Conservation (phyloP, 2,888 invertebrate species). For the Anagyrus pseudococci region DNA sequence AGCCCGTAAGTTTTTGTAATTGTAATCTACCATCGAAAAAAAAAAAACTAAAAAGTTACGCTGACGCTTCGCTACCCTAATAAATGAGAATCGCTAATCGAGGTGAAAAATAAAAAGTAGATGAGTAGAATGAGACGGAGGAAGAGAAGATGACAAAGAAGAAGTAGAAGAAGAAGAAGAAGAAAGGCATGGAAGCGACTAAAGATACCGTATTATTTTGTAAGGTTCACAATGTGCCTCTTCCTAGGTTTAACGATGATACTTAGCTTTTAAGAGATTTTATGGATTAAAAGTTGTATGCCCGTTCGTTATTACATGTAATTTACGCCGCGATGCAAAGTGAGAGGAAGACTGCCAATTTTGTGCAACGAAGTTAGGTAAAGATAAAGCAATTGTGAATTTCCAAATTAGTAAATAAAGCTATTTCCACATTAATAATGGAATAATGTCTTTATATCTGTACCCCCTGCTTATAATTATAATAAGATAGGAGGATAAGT, state of each 20-base stretch:
- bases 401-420: conserved; percentile 38
- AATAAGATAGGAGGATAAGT: too few relatives aligned
- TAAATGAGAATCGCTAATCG: too few relatives aligned
- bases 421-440: conserved; percentile 30
- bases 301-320: conserved; percentile 36
- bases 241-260: conserved; percentile 43
- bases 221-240: conserved; percentile 51
- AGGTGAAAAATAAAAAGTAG: too few relatives aligned
- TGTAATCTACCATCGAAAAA: too few relatives aligned
- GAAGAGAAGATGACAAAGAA: too few relatives aligned
- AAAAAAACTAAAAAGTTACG: too few relatives aligned
- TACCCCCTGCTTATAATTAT: too few relatives aligned
- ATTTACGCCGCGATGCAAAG: conserved; percentile 38
- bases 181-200: conserved; percentile 5
- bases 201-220: conserved; percentile 34
- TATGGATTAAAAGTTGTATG: conserved; percentile 28
- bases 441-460: too few relatives aligned
- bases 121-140: too few relatives aligned
- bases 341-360: conserved; percentile 53
- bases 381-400: conserved; percentile 38
- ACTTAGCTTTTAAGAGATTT: conserved; percentile 39
- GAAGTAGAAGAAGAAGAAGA: too few relatives aligned
- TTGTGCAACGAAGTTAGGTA: conserved; percentile 42
- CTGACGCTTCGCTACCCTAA: too few relatives aligned
- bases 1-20: too few relatives aligned